A percentile compares a stretch with the other conserved stretches of the same genome.
These are phyloP conservation scores for Drosophila asahinai DNA, from an alignment of 1,140 invertebrate genomes.

Conservation along the genomic window DNA sequence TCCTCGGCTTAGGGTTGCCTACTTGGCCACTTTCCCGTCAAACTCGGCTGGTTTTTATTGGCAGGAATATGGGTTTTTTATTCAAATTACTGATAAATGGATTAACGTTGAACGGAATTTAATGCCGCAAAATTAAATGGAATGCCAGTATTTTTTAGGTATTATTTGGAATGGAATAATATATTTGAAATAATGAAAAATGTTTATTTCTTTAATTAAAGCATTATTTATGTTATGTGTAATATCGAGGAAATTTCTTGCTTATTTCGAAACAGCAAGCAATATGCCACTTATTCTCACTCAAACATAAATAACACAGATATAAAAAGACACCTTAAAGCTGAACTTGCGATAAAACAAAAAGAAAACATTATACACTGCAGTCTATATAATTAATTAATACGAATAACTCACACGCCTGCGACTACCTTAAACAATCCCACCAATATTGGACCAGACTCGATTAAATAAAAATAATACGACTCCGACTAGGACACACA, in stretches of 20 bases:
- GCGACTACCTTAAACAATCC: not conserved
- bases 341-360: too few relatives aligned
- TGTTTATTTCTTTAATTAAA: not conserved
- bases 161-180: not conserved
- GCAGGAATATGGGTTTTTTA: slow-evolving; percentile 15
- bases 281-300: too few relatives aligned
- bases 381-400: too few relatives aligned
- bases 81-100: slow-evolving; percentile 3
- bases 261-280: too few relatives aligned
- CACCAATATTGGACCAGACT: slow-evolving; percentile 6
- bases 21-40: slow-evolving; percentile 24
- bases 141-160: slow-evolving; percentile 1
- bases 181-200: not conserved
- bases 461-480: not conserved
- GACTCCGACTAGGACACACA: not conserved
- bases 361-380: too few relatives aligned
- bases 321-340: too few relatives aligned
- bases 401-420: too few relatives aligned
- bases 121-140: not conserved
- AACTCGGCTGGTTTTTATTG: slow-evolving; percentile 12
- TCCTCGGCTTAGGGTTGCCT: slow-evolving; percentile 1
- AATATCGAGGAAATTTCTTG: not conserved
- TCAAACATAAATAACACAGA: too few relatives aligned
- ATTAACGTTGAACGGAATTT: not conserved
- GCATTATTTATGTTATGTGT: not conserved